phyloP scores from a whole-genome alignment of 2,888 invertebrate species.

The Lagria hirta region DNA sequence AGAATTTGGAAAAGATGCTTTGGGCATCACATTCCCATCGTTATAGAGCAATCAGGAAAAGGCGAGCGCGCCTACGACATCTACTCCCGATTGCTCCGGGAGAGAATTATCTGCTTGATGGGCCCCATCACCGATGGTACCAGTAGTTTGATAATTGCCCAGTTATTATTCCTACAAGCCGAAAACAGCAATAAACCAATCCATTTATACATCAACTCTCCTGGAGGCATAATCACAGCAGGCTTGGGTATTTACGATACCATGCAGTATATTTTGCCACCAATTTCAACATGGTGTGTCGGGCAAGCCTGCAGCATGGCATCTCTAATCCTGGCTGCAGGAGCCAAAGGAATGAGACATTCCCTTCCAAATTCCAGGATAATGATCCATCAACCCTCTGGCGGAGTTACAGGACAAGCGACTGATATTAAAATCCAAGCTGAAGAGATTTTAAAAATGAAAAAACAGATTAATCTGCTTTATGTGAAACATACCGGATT shows the following conservation, averaged over 20 bases:
- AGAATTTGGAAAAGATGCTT: background rate
- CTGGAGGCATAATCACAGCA: slow-evolving; percentile 92
- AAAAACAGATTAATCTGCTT: slow-evolving; percentile 80
- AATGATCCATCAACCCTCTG: slow-evolving; percentile 97
- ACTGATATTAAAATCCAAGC: slow-evolving; percentile 98
- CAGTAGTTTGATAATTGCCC: slow-evolving; percentile 91
- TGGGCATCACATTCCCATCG: slow-evolving; percentile 72
- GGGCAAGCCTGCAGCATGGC: slow-evolving; percentile 98
- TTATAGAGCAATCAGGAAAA: slow-evolving; percentile 86
- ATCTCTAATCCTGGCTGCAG: slow-evolving; percentile 85
- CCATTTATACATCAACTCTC: slow-evolving; percentile 93
- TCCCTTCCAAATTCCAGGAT: slow-evolving; percentile 93
- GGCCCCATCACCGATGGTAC: slow-evolving; percentile 90
- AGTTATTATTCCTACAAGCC: slow-evolving; percentile 86
- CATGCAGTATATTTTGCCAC: slow-evolving; percentile 96
- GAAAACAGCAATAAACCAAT: slow-evolving; percentile 95
- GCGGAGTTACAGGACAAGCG: slow-evolving; percentile 86
- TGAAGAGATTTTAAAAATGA: slow-evolving; percentile 91
- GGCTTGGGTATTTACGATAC: slow-evolving; percentile 98
- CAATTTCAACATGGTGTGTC: slow-evolving; percentile 91
- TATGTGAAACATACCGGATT: slow-evolving; percentile 90
- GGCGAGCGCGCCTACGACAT: slow-evolving; percentile 97
- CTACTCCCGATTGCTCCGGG: slow-evolving; percentile 91
- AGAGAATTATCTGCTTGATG: slow-evolving; percentile 96
- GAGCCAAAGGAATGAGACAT: slow-evolving; percentile 88